These are phyloP conservation scores for Oophaga sylvatica DNA, from an alignment of 2,797 vertebrate species.

Conservation along the genomic window DNA sequence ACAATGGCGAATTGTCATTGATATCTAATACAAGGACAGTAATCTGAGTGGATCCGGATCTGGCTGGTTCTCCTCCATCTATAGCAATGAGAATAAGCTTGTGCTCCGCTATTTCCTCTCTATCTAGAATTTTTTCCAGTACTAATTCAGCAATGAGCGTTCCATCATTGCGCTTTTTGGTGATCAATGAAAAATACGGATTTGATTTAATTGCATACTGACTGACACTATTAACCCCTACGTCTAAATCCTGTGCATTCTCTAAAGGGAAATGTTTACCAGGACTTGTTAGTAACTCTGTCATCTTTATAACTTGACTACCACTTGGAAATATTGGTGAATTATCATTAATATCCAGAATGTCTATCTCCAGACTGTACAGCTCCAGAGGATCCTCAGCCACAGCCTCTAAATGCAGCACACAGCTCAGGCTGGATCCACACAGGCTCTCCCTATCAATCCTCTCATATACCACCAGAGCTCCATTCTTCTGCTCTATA, in stretches of 20 bases:
- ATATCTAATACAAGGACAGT: conserved; percentile 28
- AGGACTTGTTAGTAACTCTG: conserved; percentile 58
- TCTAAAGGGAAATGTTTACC: conserved; percentile 73
- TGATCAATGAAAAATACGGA: conserved; percentile 63
- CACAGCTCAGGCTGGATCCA: conserved; percentile 79
- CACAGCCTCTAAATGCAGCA: conserved; percentile 84
- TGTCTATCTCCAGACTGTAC: conserved; percentile 62
- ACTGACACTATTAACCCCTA: conserved; percentile 25
- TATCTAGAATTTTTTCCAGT: conserved; percentile 22
- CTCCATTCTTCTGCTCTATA: conserved; percentile 81
- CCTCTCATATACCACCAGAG: conserved; percentile 83
- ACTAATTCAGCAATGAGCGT: conserved; percentile 35
- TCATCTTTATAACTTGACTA: no score
- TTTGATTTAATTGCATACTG: conserved; percentile 76
- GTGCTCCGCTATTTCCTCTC: conserved; percentile 42
- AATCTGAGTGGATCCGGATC: conserved; percentile 40
- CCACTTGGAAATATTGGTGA: conserved; percentile 39
- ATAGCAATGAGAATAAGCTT: conserved; percentile 35
- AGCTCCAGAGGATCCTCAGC: conserved; percentile 77
- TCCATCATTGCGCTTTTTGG: conserved; percentile 37
- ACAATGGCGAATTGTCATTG: conserved; percentile 47
- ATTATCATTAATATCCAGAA: conserved; percentile 72
- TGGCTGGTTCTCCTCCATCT: conserved; percentile 44
- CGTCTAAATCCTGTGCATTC: conserved; percentile 41
- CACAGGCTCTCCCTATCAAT: conserved; percentile 91